Evolutionary conservation across 1,140 invertebrate genomes (phyloP), one percentile per base, ranked within the genome.

Genomic region (Sycobia sp.): DNA sequence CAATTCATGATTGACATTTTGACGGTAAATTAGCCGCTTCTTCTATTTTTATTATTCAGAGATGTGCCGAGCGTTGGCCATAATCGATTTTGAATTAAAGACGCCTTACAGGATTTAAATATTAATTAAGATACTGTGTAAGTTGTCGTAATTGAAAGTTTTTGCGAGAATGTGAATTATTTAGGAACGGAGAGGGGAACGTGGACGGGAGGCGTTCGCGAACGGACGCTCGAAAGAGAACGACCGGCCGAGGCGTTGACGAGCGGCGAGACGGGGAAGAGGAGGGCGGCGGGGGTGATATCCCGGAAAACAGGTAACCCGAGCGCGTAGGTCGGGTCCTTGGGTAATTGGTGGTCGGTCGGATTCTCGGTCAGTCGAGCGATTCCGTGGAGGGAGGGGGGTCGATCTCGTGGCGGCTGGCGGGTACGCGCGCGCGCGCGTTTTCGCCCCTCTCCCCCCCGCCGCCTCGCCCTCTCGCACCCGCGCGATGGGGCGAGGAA

Each of bases 311-410:
- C 36, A 44, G 58, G 49, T 51, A 23, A 41, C 14, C 49, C 47
- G 47, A 39, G 36, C n/a, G n/a, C n/a, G 32, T 29, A 14, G 23
- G 22, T 39, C 29, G 34, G 22, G 23, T 60, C 34, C 44, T 47
- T 49, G 29, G 20, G 68, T 69, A 70, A 72, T 69, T 70, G 67
- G 68, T 67, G 65, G 66, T 72, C 65, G 68, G 71, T 73, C 69
- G 67, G 69, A 71, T 69, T 70, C 53, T 72, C 68, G 70, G 69
- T 71, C 70, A 69, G 68, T 73, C 66, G 64, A 67, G 62, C 66
- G 67, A 69, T 68, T 67, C 62, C 57, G 54, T 27, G 23, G n/a
- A n/a, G n/a, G n/a, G n/a, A n/a, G n/a, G n/a, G 67, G 67, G 66
- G 71, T 66, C 56, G 64, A 67, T 66, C 43, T 63, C 66, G 46